These are phyloP conservation scores for Heliocidaris tuberculata DNA, from an alignment of 35 echinoderm and acorn worm genomes.

Conservation along the genomic window DNA sequence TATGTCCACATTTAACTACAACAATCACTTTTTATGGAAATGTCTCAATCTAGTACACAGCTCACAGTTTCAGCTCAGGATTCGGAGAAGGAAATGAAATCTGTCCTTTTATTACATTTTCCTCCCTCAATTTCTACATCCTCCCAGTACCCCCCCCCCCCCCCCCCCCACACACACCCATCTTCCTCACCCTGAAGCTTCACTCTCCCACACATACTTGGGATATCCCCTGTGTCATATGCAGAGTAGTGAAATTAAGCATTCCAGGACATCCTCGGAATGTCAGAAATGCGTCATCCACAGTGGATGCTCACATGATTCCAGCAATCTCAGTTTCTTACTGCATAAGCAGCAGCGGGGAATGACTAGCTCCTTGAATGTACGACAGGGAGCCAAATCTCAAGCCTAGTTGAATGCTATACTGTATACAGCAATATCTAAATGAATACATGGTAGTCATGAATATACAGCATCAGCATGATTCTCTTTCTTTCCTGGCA, in stretches of 20 bases:
- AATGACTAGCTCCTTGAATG: background rate
- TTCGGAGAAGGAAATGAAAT: too few relatives aligned
- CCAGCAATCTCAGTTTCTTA: background rate
- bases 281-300: constrained; percentile 10
- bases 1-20: too few relatives aligned
- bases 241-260: background rate
- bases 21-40: too few relatives aligned
- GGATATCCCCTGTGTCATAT: background rate
- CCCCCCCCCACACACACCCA: background rate
- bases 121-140: too few relatives aligned
- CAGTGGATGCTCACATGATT: constrained; percentile 2
- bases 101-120: too few relatives aligned
- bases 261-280: constrained; percentile 8
- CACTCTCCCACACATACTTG: background rate
- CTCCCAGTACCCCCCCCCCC: too few relatives aligned
- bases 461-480: background rate
- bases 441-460: background rate
- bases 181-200: background rate
- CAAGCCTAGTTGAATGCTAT: background rate
- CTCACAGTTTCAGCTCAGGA: too few relatives aligned
- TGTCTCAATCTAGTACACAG: too few relatives aligned
- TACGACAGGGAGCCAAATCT: background rate
- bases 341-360: background rate
- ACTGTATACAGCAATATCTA: background rate
- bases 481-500: background rate